Percentiles rank a stretch among this genome's conserved stretches.
These are phyloP conservation scores for Xiphorhynchus elegans DNA, from an alignment of 2,113 vertebrate species.

Conservation along the genomic window DNA sequence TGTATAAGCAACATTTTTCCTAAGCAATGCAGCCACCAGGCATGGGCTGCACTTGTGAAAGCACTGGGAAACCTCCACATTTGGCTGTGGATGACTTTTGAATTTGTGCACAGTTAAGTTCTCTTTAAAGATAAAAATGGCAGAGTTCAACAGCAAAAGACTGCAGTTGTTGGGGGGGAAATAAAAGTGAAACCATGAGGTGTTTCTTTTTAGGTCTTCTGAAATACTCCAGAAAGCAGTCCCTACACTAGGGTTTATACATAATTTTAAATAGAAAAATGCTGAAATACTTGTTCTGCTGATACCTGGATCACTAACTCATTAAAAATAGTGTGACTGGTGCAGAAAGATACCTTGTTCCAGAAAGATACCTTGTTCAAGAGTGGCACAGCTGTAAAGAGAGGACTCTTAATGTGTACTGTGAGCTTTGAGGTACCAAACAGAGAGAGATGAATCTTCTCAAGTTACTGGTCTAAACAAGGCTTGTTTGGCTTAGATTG, in stretches of 20 bases:
- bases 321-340: not conserved
- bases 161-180: not conserved
- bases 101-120: not conserved
- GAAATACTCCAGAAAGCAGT: not conserved
- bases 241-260: not conserved
- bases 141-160: not conserved
- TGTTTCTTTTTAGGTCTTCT: not conserved
- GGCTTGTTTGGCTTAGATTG: not conserved
- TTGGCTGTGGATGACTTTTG: not conserved
- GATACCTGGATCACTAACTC: not conserved
- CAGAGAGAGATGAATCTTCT: not conserved
- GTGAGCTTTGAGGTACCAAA: not conserved
- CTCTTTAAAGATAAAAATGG: not conserved
- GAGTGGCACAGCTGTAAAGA: not conserved
- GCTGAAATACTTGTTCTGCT: not conserved
- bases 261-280: not conserved
- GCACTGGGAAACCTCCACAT: not conserved
- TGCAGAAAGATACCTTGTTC: not conserved
- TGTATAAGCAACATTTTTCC: constrained; percentile 11
- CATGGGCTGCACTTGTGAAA: not conserved
- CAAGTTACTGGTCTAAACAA: not conserved
- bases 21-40: not conserved
- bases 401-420: not conserved
- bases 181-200: not conserved
- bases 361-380: not conserved